Evolutionary conservation across 2,888 invertebrate genomes (phyloP), one percentile per base, ranked within the genome.

Genomic region (Urechis unicinctus): DNA sequence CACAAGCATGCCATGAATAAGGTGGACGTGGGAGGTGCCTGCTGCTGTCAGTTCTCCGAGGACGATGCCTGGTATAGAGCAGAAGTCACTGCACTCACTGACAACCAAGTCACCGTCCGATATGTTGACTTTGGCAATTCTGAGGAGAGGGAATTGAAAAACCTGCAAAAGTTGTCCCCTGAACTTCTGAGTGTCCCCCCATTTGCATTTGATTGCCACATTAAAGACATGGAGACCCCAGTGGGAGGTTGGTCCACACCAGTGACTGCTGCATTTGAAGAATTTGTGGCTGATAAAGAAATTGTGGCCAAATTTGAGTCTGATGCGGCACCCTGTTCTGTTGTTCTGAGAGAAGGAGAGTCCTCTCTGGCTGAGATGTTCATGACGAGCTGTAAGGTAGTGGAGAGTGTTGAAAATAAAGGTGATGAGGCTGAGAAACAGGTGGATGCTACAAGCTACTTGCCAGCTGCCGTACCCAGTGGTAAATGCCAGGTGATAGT

Each of bases 101-200:
- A 43, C 44, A 55, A 50, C 13, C 30, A 44, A 25, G 24, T 31
- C 42, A 36, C 9, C 9, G 57, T 58, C 28, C 4, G 50, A 24
- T 53, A 47, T 63, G 69, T 74, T 24, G 76, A 76, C 61, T 76
- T 71, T 61, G 76, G 76, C 6, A 73, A 74, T 47, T 60, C 45
- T 22, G 70, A 67, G 21, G 46, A 36, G 17, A 17, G 9, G 9
- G 36, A 13, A 17, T 36, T 17, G 36, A 13, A 9, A 36, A 17
- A 17, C 9, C 9, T 36, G 9, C 9, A 36, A 36, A 13, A 9
- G 9, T 36, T 36, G 36, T 17, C 36, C 9, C 17, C 36, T 13
- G 17, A 36, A 9, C 9, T 36, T 9, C 36, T 36, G 36, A 36
- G n/a, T n/a, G n/a, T 36, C 17, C 36, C 36, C 17, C 36, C 36